A percentile compares a stretch with the other conserved stretches of the same genome.
Evolutionary conservation across 1,140 invertebrate species (phyloP).

Genomic region (Copidosoma floridanum): DNA sequence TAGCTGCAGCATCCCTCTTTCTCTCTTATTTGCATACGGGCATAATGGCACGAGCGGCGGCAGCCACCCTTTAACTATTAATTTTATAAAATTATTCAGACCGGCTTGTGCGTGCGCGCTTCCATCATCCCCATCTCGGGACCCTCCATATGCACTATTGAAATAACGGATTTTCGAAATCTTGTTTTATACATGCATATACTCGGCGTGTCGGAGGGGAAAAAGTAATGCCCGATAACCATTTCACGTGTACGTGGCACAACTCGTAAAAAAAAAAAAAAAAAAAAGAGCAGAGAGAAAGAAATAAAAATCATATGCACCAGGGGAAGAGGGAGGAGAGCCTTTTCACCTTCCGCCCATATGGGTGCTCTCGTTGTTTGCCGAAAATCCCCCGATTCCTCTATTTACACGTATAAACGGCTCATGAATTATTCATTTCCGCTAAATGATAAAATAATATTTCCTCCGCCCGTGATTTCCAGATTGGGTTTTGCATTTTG

Average conservation of each 20-base stretch:
- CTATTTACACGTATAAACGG: neutral
- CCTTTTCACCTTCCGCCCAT: too few species aligned
- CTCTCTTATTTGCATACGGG: constrained; percentile 53
- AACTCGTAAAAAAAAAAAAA: neutral
- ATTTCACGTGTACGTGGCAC: neutral
- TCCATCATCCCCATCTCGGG: constrained; percentile 25
- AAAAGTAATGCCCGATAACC: constrained; percentile 20
- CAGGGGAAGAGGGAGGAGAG: too few species aligned
- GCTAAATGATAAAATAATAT: constrained; percentile 13
- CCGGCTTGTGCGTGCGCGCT: too few species aligned
- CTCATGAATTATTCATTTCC: constrained; percentile 20
- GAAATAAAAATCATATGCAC: too few species aligned
- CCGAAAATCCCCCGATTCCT: too few species aligned
- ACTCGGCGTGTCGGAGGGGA: constrained; percentile 33
- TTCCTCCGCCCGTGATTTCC: neutral
- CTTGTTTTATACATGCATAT: constrained; percentile 52
- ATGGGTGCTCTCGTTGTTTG: too few species aligned
- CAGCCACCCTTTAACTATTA: constrained; percentile 57
- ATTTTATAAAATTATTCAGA: constrained; percentile 57
- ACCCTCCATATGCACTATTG: constrained; percentile 42
- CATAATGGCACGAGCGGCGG: constrained; percentile 49
- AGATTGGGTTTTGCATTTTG: constrained; percentile 12
- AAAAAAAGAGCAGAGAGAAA: neutral
- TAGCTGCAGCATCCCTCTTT: constrained; percentile 27
- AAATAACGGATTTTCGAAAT: constrained; percentile 59